Evolutionary conservation across 2,888 invertebrate species (phyloP), one percentile per base, ranked within the genome.

Genomic region (Melanargia galathea): DNA sequence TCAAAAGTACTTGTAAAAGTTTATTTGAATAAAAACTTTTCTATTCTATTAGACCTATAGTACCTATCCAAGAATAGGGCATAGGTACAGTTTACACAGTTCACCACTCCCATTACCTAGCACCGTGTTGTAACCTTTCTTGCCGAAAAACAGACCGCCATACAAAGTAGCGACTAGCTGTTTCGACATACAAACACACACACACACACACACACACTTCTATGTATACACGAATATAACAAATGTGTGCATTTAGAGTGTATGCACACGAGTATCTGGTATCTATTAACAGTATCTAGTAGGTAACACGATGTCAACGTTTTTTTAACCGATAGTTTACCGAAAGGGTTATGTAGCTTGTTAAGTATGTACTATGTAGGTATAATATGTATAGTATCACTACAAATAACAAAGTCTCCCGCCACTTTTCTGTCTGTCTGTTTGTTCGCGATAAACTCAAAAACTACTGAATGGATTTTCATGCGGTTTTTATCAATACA

Each of bases 181-280:
- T 55, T n/a, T 49, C 56, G 18, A 51, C 35, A 40, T 40, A 33
- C 51, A 52, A 60, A 60, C 65, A 60, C 60, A 49, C 26, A 22
- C 33, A 40, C 24, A 43, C 33, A 5, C 3, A 11, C 43, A 55
- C 18, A 52, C 60, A 20, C 18, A 7, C 2, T 20, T 8, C 40
- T n/a, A 6, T 40, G 40, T 8, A 8, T 30, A 16, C 16, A 49
- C 16, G 13, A 13, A 30, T 13, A 5, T 24, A 46, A n/a, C n/a
- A 2, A 26, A 30, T 26, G 26, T 49, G 49, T 30, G 49, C 6
- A 10, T 49, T 2, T 49, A 16, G 8, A 49, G 10, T 24, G 46
- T 49, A 30, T 26, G 26, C 49, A 49, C 26, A 49, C 26, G 8
- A 16, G 16, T 2, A 43, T 18, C 8, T 24, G 24, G 16, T 49